Conservation (phyloP, 1,140 invertebrate genomes). For the Eurosta solidaginis region DNA sequence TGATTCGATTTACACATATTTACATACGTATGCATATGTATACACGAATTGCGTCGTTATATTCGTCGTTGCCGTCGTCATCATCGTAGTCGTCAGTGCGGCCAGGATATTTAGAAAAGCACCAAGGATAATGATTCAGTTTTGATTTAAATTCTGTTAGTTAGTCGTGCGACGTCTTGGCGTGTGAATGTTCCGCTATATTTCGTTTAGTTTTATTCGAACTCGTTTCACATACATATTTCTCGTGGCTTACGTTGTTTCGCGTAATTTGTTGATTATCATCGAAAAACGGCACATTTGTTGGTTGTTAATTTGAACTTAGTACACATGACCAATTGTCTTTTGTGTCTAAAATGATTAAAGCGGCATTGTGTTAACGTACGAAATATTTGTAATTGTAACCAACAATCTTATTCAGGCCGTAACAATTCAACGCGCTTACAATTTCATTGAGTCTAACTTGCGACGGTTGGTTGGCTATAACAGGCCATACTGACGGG, state of each 20-base stretch:
- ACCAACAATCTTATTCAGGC: background rate
- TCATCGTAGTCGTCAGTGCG: background rate
- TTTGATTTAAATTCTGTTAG: conserved; percentile 33
- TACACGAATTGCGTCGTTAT: background rate
- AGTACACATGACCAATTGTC: conserved; percentile 15
- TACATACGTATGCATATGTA: background rate
- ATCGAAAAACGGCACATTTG: too few relatives aligned
- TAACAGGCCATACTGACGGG: background rate
- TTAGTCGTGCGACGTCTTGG: conserved; percentile 32
- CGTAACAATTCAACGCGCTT: background rate
- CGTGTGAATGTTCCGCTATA: conserved; percentile 13
- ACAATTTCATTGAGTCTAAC: background rate
- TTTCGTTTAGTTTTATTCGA: conserved; percentile 9
- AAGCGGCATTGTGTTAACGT: conserved; percentile 42
- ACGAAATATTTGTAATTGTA: background rate
- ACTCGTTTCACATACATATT: too few relatives aligned
- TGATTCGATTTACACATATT: conserved; percentile 16
- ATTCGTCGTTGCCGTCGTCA: background rate
- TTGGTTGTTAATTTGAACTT: too few relatives aligned
- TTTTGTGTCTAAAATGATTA: conserved; percentile 35
- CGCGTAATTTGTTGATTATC: background rate
- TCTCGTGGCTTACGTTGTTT: conserved; percentile 2
- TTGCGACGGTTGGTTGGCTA: background rate
- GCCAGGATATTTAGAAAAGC: conserved; percentile 34
- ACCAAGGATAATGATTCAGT: conserved; percentile 37